Conservation (phyloP, 2,888 invertebrate species). For the Drosophila vallismaia region DNA sequence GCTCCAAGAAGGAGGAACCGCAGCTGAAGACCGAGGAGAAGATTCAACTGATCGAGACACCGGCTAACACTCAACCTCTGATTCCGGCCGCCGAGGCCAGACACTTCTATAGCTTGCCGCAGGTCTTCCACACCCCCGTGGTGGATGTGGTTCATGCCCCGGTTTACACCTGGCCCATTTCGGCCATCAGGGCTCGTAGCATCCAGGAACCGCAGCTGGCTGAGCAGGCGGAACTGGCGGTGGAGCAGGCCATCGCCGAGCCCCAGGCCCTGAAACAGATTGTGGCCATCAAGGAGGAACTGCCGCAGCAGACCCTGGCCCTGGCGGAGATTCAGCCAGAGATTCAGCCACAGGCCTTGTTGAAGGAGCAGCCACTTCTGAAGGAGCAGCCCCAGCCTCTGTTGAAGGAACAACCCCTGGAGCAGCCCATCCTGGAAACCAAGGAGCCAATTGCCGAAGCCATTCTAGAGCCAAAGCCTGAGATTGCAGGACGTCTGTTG, state of each 20-base stretch:
- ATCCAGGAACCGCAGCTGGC: constrained; percentile 48
- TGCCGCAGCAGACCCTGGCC: constrained; percentile 21
- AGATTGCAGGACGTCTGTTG: constrained; percentile 66
- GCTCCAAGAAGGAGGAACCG: constrained; percentile 49
- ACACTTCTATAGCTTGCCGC: constrained; percentile 76
- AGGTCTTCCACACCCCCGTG: constrained; percentile 75
- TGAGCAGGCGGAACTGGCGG: constrained; percentile 11
- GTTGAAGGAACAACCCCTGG: constrained; percentile 34
- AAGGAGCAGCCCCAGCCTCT: constrained; percentile 45
- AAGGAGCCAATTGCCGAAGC: constrained; percentile 43
- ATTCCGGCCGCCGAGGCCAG: constrained; percentile 67
- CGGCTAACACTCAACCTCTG: constrained; percentile 71
- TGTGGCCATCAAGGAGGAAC: constrained; percentile 8
- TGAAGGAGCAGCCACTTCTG: constrained; percentile 33
- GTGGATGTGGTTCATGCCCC: constrained; percentile 80
- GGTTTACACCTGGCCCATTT: constrained; percentile 69
- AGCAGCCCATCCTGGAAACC: constrained; percentile 17
- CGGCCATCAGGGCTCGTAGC: constrained; percentile 79
- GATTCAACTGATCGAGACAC: constrained; percentile 67
- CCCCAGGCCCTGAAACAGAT: constrained; percentile 6
- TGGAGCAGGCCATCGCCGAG: constrained; percentile 14
- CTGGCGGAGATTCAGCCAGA: constrained; percentile 27
- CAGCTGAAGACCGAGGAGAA: constrained; percentile 65
- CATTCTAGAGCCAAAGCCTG: constrained; percentile 57
- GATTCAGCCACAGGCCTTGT: constrained; percentile 4